These are phyloP conservation scores for Ctenopoma kingsleyae DNA, from an alignment of 2,797 vertebrate genomes.

Conservation along the genomic window DNA sequence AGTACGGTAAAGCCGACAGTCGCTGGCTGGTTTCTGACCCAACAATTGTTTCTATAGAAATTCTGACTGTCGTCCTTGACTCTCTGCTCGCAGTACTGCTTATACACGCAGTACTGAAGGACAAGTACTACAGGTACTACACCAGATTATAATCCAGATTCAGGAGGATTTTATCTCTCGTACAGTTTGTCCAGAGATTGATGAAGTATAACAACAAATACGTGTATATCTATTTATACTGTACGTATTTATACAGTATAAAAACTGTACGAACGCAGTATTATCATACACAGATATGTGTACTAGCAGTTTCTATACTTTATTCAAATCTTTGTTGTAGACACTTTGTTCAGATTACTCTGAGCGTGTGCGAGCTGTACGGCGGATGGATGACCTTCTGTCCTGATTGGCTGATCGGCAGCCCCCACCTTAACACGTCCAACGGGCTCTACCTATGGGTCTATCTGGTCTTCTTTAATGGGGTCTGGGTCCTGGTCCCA, in stretches of 20 bases:
- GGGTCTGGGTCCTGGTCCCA: conserved; percentile 81
- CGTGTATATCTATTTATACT: too few relatives aligned
- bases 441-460: conserved; percentile 87
- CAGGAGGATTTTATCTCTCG: too few relatives aligned
- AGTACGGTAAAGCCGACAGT: conserved; percentile 87
- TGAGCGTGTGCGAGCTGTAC: conserved; percentile 84
- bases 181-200: too few relatives aligned
- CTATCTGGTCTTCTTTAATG: conserved; percentile 87
- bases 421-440: conserved; percentile 82
- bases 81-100: conserved; percentile 78
- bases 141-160: neutral
- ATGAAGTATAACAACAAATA: too few relatives aligned
- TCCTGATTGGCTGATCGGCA: conserved; percentile 84
- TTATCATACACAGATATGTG: too few relatives aligned
- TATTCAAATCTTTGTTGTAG: conserved; percentile 44
- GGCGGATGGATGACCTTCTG: conserved; percentile 86
- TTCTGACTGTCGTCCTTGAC: conserved; percentile 78
- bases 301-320: too few relatives aligned
- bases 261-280: too few relatives aligned
- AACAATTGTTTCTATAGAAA: conserved; percentile 82
- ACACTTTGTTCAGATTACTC: conserved; percentile 86
- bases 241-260: too few relatives aligned
- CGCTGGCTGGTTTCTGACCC: conserved; percentile 84
- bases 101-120: conserved; percentile 78
- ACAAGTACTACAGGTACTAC: conserved; percentile 81